Percentiles rank a stretch among this genome's conserved stretches.
These are phyloP conservation scores for Pantherophis alleghaniensis DNA, from an alignment of 2,797 vertebrate species.

Conservation along the genomic window DNA sequence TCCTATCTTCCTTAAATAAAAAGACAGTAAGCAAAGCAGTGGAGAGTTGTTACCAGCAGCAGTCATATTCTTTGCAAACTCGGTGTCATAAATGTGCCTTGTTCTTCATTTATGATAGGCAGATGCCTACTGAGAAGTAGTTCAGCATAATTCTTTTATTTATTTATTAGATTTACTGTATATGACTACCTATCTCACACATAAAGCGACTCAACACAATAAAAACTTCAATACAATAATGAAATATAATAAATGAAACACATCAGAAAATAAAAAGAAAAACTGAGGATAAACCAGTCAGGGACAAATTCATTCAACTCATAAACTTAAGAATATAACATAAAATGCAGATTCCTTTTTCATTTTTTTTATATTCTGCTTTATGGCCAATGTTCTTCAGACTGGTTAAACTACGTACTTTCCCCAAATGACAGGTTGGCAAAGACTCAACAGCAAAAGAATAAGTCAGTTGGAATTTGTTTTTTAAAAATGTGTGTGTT, in stretches of 20 bases:
- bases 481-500: neutral
- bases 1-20: neutral
- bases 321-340: neutral
- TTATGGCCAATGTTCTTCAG: neutral
- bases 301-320: neutral
- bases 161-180: neutral
- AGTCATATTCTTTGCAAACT: neutral
- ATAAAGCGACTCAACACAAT: neutral
- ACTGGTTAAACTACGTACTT: neutral
- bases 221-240: neutral
- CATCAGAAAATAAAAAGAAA: neutral
- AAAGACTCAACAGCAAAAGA: neutral
- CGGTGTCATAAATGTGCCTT: neutral
- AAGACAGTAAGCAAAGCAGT: neutral
- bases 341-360: neutral
- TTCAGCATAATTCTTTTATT: neutral
- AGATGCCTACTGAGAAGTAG: neutral
- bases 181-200: neutral
- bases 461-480: neutral
- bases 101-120: neutral
- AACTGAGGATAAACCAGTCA: neutral
- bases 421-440: neutral
- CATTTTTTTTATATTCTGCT: neutral
- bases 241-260: neutral
- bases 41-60: neutral